Base-by-base conservation (phyloP, 2,888 invertebrate genomes). In the Dasypogon diadema region DNA sequence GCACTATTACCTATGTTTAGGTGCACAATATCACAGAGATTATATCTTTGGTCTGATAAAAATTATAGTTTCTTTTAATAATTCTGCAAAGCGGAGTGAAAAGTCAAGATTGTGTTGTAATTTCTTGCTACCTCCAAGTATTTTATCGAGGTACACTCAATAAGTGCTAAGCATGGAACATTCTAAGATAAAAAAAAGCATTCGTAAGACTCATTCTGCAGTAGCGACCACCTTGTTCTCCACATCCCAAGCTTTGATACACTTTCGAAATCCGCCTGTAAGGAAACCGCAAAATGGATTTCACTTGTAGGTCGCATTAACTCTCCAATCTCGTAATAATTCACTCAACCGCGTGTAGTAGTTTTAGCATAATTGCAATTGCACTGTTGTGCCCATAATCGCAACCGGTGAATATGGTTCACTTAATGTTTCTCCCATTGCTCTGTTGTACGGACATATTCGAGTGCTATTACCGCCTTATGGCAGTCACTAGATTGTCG, bases 281-380 rank as follows among this genome's bases (percentile, higher is more conserved):
- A 68, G 65, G 65, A 68, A 68, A 68, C 65, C 65, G 48, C 65
- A 68, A 68, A 68, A 68, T 68, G 65, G 65, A 68, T 68, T 68
- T 68, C 65, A 48, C 65, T 68, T 68, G 65, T 68, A 68, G 65
- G 65, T 68, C 65, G 65, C 65, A 68, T 68, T 68, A 68, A 68
- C 65, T 68, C 65, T 68, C 65, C 48, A 68, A 68, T 68, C 46
- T 70, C 70, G 54, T 70, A 70, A 70, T 70, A 70, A 70, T 70
- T 70, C 54, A 54, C 70, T 70, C 70, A 30, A 70, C 34, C 54
- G 70, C 65, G 65, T 65, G 65, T 65, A 65, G 65, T 65, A 65
- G 48, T 46, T 65, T 46, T 65, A 65, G 65, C 65, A 65, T 65
- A 65, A 54, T 54, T 70, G 70, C 51, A 70, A 70, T 54, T 70